These are phyloP conservation scores for Oryzaephilus surinamensis DNA, from an alignment of 1,140 invertebrate species.

Conservation along the genomic window DNA sequence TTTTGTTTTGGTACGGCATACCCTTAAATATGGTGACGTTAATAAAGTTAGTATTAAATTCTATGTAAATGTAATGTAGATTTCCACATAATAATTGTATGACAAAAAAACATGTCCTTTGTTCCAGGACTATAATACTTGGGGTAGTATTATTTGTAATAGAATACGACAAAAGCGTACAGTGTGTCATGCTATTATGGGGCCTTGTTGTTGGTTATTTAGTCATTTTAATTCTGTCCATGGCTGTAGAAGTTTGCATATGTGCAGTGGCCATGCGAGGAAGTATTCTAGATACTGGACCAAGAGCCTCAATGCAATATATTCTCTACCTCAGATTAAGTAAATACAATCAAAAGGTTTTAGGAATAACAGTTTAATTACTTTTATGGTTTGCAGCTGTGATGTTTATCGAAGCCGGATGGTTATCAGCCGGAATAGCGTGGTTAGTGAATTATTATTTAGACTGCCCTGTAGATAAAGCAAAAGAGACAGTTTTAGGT, in stretches of 20 bases:
- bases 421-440: slow-evolving; percentile 62
- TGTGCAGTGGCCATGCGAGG: slow-evolving; percentile 69
- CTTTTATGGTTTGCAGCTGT: slow-evolving; percentile 46
- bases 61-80: no score
- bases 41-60: not conserved
- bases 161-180: slow-evolving; percentile 47
- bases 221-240: slow-evolving; percentile 50
- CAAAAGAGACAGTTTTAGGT: slow-evolving; percentile 71
- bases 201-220: slow-evolving; percentile 63
- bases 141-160: slow-evolving; percentile 47
- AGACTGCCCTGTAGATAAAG: slow-evolving; percentile 54
- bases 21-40: no score
- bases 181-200: slow-evolving; percentile 51
- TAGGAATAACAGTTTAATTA: not conserved
- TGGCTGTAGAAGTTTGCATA: slow-evolving; percentile 62
- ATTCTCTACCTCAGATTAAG: slow-evolving; percentile 71
- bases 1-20: no score
- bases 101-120: slow-evolving; percentile 21
- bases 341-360: slow-evolving; percentile 40
- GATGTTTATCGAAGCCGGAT: slow-evolving; percentile 63
- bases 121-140: slow-evolving; percentile 47
- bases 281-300: slow-evolving; percentile 66
- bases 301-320: slow-evolving; percentile 67
- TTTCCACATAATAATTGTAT: no score
- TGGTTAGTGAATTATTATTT: slow-evolving; percentile 64